Percentiles rank a stretch among this genome's conserved stretches.
Conservation (phyloP, 2,113 vertebrate genomes). For the Rhea pennata region DNA sequence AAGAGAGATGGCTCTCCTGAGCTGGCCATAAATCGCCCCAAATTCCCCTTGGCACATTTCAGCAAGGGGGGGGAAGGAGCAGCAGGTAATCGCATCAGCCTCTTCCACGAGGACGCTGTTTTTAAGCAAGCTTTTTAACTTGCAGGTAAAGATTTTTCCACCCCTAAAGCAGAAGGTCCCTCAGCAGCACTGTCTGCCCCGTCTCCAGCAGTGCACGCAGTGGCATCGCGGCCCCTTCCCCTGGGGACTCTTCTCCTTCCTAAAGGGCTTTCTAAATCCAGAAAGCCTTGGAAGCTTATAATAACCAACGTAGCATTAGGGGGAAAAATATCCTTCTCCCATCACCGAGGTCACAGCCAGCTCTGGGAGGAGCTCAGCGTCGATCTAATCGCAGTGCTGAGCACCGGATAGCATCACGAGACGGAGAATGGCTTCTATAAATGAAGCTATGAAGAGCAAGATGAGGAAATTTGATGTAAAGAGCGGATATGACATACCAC, state of each 20-base stretch:
- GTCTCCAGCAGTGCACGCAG: not conserved
- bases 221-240: too few species aligned
- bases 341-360: rapidly evolving
- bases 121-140: not conserved
- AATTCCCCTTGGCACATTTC: not conserved
- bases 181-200: not conserved
- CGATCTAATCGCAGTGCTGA: not conserved
- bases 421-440: not conserved
- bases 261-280: not conserved
- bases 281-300: not conserved
- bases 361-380: not conserved
- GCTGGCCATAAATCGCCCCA: conserved; percentile 26
- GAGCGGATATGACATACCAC: not conserved
- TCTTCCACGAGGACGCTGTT: not conserved
- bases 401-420: rapidly evolving
- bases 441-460: not conserved
- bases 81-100: not conserved
- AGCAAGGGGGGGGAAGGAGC: not conserved
- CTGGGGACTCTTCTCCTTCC: not conserved
- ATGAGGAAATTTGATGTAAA: not conserved
- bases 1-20: conserved; percentile 33
- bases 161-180: not conserved
- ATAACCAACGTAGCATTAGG: not conserved
- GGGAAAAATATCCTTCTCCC: not conserved
- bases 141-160: not conserved